Evolutionary conservation across 2,888 invertebrate genomes (phyloP).

Genomic region (Drosophila yooni): DNA sequence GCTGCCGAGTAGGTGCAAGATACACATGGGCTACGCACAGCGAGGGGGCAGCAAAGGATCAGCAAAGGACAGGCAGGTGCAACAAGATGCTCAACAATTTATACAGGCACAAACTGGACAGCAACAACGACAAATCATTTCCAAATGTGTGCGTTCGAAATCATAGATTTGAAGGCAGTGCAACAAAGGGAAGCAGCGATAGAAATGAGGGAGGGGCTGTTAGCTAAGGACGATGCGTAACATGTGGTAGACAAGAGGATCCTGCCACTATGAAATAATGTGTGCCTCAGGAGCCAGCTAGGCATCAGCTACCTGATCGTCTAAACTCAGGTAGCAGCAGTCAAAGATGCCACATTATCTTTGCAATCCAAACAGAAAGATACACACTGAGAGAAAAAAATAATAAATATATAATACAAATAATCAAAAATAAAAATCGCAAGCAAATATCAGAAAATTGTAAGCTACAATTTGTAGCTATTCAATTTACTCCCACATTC

Average conservation of each 20-base stretch:
- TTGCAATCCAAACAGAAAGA: not conserved
- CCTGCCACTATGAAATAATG: slow-evolving; percentile 33
- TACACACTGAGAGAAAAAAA: slow-evolving; percentile 8
- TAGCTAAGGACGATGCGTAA: slow-evolving; percentile 32
- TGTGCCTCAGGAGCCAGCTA: slow-evolving; percentile 7
- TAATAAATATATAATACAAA: too few species aligned
- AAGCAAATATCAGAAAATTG: not conserved
- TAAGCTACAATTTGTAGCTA: not conserved
- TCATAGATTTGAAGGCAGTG: slow-evolving; percentile 33
- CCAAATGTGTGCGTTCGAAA: slow-evolving; percentile 37
- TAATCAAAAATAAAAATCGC: too few species aligned
- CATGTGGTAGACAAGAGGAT: slow-evolving; percentile 45
- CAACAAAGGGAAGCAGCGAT: slow-evolving; percentile 21
- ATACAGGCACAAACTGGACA: slow-evolving; percentile 59
- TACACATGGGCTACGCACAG: slow-evolving; percentile 54
- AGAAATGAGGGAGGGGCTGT: not conserved
- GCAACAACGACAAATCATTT: slow-evolving; percentile 16
- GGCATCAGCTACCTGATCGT: slow-evolving; percentile 36
- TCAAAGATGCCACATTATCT: slow-evolving; percentile 6
- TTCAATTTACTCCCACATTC: not conserved
- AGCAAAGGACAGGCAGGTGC: slow-evolving; percentile 60
- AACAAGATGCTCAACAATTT: slow-evolving; percentile 52
- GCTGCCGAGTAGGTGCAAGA: slow-evolving; percentile 48
- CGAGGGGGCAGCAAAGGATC: slow-evolving; percentile 47
- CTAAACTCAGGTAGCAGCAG: slow-evolving; percentile 30